Conservation (phyloP, 2,797 vertebrate species). For the Vespertilio murinus region DNA sequence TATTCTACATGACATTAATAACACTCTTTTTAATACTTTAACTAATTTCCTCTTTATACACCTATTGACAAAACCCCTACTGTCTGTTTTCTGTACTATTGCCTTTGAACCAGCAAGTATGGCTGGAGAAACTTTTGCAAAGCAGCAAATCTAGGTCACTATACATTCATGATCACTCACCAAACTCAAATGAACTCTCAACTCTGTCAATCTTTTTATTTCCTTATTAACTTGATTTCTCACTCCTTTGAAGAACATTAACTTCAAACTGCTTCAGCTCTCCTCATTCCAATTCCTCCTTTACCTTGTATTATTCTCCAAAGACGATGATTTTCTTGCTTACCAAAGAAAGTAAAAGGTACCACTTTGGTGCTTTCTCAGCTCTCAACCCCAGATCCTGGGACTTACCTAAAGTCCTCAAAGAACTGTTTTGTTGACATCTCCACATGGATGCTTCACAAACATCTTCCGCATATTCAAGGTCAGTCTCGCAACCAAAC, state of each 20-base stretch:
- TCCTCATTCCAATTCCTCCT: background rate
- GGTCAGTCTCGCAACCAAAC: background rate
- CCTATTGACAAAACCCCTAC: background rate
- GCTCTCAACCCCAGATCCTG: background rate
- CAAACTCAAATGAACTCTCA: background rate
- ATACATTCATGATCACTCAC: background rate
- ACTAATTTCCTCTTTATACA: background rate
- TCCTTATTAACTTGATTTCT: background rate
- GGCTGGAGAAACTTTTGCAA: background rate
- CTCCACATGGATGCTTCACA: background rate
- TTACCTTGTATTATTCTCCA: background rate
- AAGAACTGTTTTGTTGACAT: background rate
- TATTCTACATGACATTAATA: background rate
- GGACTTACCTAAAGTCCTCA: background rate
- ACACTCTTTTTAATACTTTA: background rate
- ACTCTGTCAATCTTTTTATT: background rate
- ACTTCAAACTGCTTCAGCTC: background rate
- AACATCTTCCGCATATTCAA: background rate
- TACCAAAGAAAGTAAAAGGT: background rate
- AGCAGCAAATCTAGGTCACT: background rate
- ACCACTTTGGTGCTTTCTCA: background rate
- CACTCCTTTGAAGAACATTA: background rate
- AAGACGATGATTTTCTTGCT: background rate
- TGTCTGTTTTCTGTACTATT: background rate
- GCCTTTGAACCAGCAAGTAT: background rate